Base-by-base conservation (phyloP, 2,888 invertebrate species). In the Hypena proboscidalis region DNA sequence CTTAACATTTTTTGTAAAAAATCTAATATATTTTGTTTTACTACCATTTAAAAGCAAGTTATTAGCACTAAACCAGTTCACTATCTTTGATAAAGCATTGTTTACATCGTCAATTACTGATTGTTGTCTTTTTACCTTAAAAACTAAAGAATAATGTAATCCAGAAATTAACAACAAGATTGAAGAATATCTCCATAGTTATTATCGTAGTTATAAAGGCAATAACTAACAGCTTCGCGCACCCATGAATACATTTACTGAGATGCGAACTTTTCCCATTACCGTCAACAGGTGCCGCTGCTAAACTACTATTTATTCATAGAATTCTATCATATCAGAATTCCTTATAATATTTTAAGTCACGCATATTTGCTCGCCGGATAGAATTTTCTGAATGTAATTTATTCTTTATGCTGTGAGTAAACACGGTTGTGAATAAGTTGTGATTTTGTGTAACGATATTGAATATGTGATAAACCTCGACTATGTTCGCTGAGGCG, bases 291-390 rank as follows among this genome's bases (percentile, higher is more conserved):
- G 62, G 62, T 61, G 45, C 8, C 43, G 30, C 48, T 8, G 30
- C 43, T 33, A 37, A 60, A 51, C 61, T 65, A 65, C 53, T 65
- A 53, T 61, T 39, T 65, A 64, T 49, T 35, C 49, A 49, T 49
- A 9, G 40, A 44, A 34, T 49, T 38, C 44, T 36, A 65, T 64
- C 47, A 61, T 51, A 34, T 7, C 29, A 14, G 36, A 20, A 20
- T 5, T 22, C 20, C 36, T 22, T 20, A 30, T 53, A 29, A 49
- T 39, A 42, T 44, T 53, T 60, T 48, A 37, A 35, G 33, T 46
- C 22, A 10, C 11, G 43, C 41, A 27, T 44, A 46, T 57, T 61
- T 39, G 25, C 27, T 34, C 10, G 13, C 19, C 14, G 10, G 20
- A 8, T 6, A 8, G 10, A 20, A 39, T 29, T 46, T 38, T 42